A percentile compares a stretch with the other conserved stretches of the same genome.
These are phyloP conservation scores for Pachyuromys duprasi DNA, from an alignment of 2,797 vertebrate genomes.

Conservation along the genomic window DNA sequence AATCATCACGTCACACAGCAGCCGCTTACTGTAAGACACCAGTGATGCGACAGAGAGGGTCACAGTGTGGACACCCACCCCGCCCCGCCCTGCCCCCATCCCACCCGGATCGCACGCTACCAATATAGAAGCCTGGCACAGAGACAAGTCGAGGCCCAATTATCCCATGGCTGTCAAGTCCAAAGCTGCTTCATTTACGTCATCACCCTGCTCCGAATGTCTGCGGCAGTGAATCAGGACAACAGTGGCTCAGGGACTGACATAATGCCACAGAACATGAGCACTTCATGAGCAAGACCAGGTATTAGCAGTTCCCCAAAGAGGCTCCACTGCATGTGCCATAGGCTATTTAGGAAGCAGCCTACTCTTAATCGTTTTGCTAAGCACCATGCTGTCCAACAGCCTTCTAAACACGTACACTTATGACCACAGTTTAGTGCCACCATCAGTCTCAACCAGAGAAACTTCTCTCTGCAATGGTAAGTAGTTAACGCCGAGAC, in stretches of 20 bases:
- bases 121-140: neutral
- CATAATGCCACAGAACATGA: neutral
- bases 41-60: conserved; percentile 74
- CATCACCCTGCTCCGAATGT: neutral
- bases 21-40: conserved; percentile 92
- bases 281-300: neutral
- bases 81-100: neutral
- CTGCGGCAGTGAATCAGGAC: neutral
- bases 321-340: neutral
- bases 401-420: no score
- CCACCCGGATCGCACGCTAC: neutral
- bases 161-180: neutral
- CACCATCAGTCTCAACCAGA: neutral
- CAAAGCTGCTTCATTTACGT: neutral
- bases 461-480: neutral
- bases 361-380: neutral
- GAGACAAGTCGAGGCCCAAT: neutral
- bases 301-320: no score
- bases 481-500: neutral
- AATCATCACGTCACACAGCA: conserved; percentile 97
- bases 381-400: no score
- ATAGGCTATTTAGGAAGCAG: no score
- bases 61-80: neutral
- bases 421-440: no score
- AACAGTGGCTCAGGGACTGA: neutral